These are phyloP conservation scores for Ciconia nigra DNA, from an alignment of 2,797 vertebrate species.

Conservation along the genomic window DNA sequence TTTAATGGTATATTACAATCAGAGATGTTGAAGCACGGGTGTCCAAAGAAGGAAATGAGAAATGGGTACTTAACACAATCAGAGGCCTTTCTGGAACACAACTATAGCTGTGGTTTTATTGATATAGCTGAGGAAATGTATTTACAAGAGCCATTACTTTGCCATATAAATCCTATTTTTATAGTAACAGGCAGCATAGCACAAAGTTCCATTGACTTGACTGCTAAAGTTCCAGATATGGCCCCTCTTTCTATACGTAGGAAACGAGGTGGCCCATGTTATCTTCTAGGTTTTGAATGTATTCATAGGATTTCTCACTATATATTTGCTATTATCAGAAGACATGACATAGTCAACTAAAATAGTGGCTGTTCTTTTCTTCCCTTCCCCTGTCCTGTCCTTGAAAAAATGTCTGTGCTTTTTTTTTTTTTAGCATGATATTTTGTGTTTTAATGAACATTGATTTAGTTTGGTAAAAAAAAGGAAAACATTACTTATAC, in stretches of 20 bases:
- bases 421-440: neutral
- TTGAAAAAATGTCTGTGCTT: neutral
- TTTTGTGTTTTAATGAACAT: neutral
- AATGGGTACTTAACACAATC: neutral
- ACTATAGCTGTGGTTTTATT: neutral
- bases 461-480: neutral
- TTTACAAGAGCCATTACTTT: neutral
- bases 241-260: neutral
- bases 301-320: neutral
- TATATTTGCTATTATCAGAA: neutral
- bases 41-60: neutral
- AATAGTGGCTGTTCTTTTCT: neutral
- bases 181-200: neutral
- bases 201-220: neutral
- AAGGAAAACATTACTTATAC: neutral
- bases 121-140: neutral
- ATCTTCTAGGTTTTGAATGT: neutral
- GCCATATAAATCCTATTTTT: neutral
- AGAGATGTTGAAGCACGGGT: neutral
- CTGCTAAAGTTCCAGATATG: neutral
- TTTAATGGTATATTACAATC: neutral
- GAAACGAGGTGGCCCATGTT: neutral
- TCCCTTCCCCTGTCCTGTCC: neutral
- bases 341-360: neutral
- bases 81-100: neutral